Base-by-base conservation (phyloP, 2,888 invertebrate genomes). In the Calameuta idolon region DNA sequence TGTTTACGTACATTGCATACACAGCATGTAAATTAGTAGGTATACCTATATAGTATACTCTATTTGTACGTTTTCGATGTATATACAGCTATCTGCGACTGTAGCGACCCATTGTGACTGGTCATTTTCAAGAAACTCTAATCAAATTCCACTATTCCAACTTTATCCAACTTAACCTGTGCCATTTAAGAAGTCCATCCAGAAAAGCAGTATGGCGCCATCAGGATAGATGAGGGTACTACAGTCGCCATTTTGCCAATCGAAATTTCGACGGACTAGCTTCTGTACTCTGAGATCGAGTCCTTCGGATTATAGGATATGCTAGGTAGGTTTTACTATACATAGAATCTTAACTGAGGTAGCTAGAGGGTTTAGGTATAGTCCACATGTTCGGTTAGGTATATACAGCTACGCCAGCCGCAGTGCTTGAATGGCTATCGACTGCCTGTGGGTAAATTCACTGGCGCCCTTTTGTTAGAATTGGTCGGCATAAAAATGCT, bases 401-500 rank as follows among this genome's bases (percentile, higher is more conserved):
- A 55, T 55, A 9, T 55, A 55, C 55, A 55, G 23, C 5, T 23
- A 55, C 55, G 9, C 55, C 23, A 23, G 55, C 55, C 55, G 23
- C 55, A 55, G 55, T 55, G 55, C 55, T 55, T 55, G 55, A 23
- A 55, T 55, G 55, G 55, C 55, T 55, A 55, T 55, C 55, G 55
- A 55, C 55, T 55, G 34, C 30, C 71, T 34, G 71, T 71, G 34
- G 71, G 30, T 71, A 71, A 34, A 71, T 71, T 71, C 71, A 9
- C 71, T 30, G 30, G 71, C 71, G 31, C 71, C 33, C 71, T 71
- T 71, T 71, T 71, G 71, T 71, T 34, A 30, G 15, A 34, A 71
- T 71, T 34, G 71, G 30, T 71, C 71, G 71, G 71, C 30, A 71
- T 71, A 71, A 71, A 71, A 34, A 71, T 71, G 71, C 71, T 34